Base-by-base conservation (phyloP, 1,140 invertebrate species). In the Micrasema longulum region DNA sequence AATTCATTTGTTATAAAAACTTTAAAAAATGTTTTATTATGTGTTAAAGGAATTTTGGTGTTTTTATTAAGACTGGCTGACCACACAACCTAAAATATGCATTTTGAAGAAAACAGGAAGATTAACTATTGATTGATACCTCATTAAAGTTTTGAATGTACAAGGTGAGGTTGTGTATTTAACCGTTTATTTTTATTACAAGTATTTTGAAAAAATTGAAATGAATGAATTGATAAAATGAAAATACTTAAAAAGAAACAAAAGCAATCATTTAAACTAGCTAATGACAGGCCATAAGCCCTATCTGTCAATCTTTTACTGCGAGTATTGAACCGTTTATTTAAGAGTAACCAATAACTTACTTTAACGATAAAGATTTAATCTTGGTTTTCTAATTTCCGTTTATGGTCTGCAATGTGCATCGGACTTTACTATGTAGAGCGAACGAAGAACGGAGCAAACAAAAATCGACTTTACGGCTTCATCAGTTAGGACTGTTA, bases 361-460 rank as follows among this genome's bases (percentile, higher is more conserved):
- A 55, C 52, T 55, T 12, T 18, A 41, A n/a, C 41, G 1, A n/a
- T n/a, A n/a, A 69, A 74, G 72, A 74, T 74, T 41, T 12, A 64
- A 74, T 74, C 72, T 50, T 26, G 18, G 43, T 67, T 57, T 73
- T 70, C 68, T 66, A 70, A 70, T 74, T 74, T 74, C 65, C 72
- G 70, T 65, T 57, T 70, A 74, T 70, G 67, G 53, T 74, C 70
- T 60, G 65, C 65, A 55, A 36, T 55, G 50, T 47, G 14, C 60
- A 53, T 3, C 41, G 10, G 23, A 26, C 57, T 63, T 20, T 26
- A 41, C 43, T 63, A 41, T 18, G 36, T 11, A 36, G 43, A 9
- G 35, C 38, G 36, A 60, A 16, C 20, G 36, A 22, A 41, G 18
- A 41, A 41, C 53, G 26, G 23, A 57, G 12, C n/a, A n/a, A n/a